Conservation (phyloP, 2,797 vertebrate genomes). For the Eidolon dupreanum region DNA sequence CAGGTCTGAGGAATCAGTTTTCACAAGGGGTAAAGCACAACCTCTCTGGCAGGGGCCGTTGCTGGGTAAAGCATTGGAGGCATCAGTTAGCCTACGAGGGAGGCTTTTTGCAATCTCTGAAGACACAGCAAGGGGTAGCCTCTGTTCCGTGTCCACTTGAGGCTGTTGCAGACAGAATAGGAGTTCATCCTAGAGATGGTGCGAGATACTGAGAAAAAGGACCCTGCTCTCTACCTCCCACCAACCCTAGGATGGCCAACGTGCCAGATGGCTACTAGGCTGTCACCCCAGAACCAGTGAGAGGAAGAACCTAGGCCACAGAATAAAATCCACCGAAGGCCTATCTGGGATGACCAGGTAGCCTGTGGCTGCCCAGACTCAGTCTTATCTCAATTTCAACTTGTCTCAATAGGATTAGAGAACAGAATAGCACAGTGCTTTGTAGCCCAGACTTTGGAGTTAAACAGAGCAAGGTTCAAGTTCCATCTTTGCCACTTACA, state of each 20-base stretch:
- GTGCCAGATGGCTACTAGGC: too few species aligned
- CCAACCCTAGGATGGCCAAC: neutral
- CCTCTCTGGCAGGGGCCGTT: accelerated
- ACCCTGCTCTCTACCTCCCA: neutral
- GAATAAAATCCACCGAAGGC: neutral
- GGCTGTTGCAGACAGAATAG: neutral
- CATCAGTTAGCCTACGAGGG: accelerated
- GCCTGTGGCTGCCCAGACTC: neutral
- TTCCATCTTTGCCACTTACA: neutral
- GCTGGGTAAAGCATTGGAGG: neutral
- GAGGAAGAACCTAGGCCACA: neutral
- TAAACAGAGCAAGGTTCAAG: neutral
- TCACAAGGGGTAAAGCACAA: neutral
- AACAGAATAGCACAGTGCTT: neutral
- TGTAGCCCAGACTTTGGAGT: neutral
- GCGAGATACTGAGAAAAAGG: neutral
- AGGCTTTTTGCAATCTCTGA: neutral
- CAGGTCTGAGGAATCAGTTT: neutral
- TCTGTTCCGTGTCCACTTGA: neutral
- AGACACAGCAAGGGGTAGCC: neutral
- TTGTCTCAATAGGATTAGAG: neutral
- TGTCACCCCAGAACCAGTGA: neutral
- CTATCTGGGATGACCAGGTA: neutral
- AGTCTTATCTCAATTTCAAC: neutral
- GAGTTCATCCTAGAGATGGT: neutral